A percentile compares a stretch with the other conserved stretches of the same genome.
phyloP scores from a whole-genome alignment of 2,888 invertebrate species.

The Stenurella melanura region DNA sequence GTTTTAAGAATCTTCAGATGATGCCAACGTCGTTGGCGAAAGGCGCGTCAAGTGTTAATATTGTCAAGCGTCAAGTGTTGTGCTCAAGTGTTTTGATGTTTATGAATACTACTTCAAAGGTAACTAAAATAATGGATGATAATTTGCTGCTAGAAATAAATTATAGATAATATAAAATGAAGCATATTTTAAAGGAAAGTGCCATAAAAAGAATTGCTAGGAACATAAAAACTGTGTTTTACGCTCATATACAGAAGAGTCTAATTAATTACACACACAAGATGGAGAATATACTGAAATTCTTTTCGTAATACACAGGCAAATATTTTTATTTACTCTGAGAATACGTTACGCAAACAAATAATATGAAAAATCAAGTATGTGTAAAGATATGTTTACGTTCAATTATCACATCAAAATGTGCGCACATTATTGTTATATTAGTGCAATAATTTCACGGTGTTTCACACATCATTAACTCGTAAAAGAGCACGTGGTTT shows the following conservation, averaged over 20 bases:
- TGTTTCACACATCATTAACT: constrained; percentile 36
- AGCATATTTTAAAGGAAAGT: too few species aligned
- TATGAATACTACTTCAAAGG: too few species aligned
- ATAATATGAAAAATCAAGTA: constrained; percentile 15
- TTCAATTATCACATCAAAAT: constrained; percentile 29
- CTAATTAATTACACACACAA: not conserved
- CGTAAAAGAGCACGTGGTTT: constrained; percentile 35
- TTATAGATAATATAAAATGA: too few species aligned
- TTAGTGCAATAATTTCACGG: constrained; percentile 23
- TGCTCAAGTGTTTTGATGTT: too few species aligned
- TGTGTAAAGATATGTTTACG: constrained; percentile 24
- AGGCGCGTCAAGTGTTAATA: too few species aligned
- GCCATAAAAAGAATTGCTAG: too few species aligned
- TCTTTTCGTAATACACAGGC: not conserved
- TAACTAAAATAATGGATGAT: too few species aligned
- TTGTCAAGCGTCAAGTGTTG: too few species aligned
- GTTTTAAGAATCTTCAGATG: too few species aligned
- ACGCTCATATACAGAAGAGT: not conserved
- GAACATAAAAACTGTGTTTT: not conserved
- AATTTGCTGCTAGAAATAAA: too few species aligned
- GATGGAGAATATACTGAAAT: not conserved
- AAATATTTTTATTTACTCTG: not conserved
- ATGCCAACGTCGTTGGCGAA: too few species aligned
- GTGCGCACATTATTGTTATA: constrained; percentile 14
- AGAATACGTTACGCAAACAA: not conserved